These are phyloP conservation scores for Catalaphyllia jardinei DNA, from an alignment of 64 coral and sea anemone species.

Conservation along the genomic window DNA sequence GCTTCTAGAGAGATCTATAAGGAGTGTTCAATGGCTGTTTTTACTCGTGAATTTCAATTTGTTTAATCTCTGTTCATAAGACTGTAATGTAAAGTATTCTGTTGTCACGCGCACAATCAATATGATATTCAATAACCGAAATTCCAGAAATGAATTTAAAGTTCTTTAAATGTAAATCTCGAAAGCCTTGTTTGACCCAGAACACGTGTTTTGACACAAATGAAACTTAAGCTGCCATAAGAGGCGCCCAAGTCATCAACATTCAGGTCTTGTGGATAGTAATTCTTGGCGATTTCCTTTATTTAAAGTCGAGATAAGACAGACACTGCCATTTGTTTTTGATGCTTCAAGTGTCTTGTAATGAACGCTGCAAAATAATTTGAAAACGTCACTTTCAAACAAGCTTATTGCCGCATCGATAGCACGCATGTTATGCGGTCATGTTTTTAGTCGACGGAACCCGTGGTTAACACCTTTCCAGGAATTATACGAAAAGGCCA, in stretches of 20 bases:
- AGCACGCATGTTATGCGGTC: not conserved
- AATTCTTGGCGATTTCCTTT: too few species aligned
- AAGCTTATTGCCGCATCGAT: not conserved
- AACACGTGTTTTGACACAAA: not conserved
- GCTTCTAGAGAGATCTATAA: not conserved
- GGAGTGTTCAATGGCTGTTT: not conserved
- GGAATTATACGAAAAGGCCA: not conserved
- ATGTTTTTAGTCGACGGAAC: not conserved
- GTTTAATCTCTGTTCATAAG: not conserved
- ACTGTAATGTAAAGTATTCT: too few species aligned
- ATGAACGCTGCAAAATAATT: too few species aligned
- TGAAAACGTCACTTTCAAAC: too few species aligned
- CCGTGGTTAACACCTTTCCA: not conserved
- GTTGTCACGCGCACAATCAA: not conserved
- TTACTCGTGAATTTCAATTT: not conserved
- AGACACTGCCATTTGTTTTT: too few species aligned
- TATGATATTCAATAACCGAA: not conserved
- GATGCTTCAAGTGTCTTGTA: too few species aligned
- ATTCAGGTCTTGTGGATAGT: too few species aligned
- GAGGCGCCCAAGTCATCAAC: not conserved
- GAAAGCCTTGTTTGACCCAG: not conserved
- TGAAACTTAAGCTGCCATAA: not conserved
- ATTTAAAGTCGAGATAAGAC: too few species aligned
- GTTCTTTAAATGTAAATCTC: not conserved
- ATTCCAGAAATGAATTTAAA: not conserved